Base-by-base conservation (phyloP, 2,797 vertebrate species). In the Gallinago solitaria region DNA sequence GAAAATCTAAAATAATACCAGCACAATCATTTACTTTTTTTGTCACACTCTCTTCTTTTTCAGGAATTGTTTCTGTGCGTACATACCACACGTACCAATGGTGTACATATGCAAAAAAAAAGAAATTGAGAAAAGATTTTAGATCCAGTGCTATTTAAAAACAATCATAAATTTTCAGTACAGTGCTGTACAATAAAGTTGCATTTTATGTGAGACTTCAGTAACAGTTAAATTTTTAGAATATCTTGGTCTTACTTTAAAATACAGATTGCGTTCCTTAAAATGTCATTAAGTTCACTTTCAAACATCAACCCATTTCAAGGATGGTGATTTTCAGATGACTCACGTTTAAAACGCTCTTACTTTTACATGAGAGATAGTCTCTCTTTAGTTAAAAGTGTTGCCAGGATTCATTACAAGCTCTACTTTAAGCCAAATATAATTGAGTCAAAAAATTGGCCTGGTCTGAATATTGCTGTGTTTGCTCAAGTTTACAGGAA, bases 401-500 rank as follows among this genome's bases (percentile, higher is more conserved):
- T 59, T 92, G 82, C 87, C 87, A 83, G 57, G 73, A 59, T 95
- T 96, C 79, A 37, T 93, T 91, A 79, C 81, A 81, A 92, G 83
- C 65, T 71, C 37, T 23, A 41, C 71, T 82, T 48, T n/a, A 90
- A 93, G 94, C 91, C 93, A 96, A 93, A 81, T 83, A 78, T 83
- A 92, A 87, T 75, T 89, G 87, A 96, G 54, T 86, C 10, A 85
- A 92, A 95, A 96, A 84, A 61, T 76, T 85, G 79, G 41, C 79
- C 50, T 27, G 1, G 37, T 70, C 79, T 35, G 14, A 83, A 94
- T 91, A 81, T 88, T 81, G 35, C 53, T 0, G 0, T 88, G 76
- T 95, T 96, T 97, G 67, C 84, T 94, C 65, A 87, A 92, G 45
- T 91, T 96, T 96, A 88, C 89, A 95, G 95, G 95, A 94, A 95